These are phyloP conservation scores for Mormoops blainvillei DNA, from an alignment of 2,113 vertebrate genomes.

Conservation along the genomic window DNA sequence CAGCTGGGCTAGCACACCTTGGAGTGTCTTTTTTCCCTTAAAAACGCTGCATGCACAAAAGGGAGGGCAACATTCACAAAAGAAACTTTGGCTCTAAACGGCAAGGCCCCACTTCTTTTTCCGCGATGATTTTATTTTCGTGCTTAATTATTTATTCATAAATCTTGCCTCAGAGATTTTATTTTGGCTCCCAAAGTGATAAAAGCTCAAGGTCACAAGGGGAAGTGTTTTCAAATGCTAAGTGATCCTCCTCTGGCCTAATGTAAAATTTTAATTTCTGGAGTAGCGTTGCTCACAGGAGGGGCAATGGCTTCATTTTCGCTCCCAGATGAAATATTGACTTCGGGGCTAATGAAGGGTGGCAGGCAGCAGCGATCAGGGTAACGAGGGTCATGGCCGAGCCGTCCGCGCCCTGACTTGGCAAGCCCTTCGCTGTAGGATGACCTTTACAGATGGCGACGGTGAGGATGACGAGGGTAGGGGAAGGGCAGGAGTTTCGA, in stretches of 20 bases:
- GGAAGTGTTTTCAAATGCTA: slow-evolving; percentile 53
- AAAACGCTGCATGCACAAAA: not conserved
- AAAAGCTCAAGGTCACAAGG: slow-evolving; percentile 62
- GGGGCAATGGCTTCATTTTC: slow-evolving; percentile 49
- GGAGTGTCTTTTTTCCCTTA: not conserved
- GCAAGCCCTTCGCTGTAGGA: not conserved
- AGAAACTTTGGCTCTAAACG: not conserved
- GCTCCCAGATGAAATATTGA: slow-evolving; percentile 49
- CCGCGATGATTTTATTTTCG: slow-evolving; percentile 43
- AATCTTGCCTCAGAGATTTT: slow-evolving; percentile 52
- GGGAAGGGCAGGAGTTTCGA: not conserved
- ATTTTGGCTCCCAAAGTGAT: slow-evolving; percentile 5
- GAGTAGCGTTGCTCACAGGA: not conserved
- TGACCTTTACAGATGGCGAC: not conserved
- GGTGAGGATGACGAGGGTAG: not conserved
- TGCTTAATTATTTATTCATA: slow-evolving; percentile 66
- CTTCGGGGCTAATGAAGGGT: not conserved
- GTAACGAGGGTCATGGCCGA: not conserved
- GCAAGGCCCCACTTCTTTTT: not conserved
- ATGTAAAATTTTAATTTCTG: slow-evolving; percentile 54
- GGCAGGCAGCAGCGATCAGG: not conserved
- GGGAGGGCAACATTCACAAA: not conserved
- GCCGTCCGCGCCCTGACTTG: not conserved
- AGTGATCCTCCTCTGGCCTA: slow-evolving; percentile 32
- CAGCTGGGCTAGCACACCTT: not conserved